Conservation (phyloP, 2,797 vertebrate genomes). For the Acrossocheilus fasciatus region DNA sequence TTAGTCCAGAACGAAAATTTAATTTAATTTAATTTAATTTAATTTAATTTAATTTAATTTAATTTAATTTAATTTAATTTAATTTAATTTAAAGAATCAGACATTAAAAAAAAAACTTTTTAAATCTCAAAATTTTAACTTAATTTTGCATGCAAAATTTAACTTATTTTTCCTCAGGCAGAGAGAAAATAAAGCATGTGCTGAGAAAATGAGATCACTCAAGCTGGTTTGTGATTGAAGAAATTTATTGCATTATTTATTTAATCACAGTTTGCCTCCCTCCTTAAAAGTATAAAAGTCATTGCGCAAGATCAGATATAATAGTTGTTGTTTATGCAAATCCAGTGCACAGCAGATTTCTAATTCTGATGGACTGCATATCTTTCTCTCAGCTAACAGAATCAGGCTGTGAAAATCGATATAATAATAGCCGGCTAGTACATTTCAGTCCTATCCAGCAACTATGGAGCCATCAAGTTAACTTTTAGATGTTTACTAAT, state of each 20-base stretch:
- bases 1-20: neutral
- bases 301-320: neutral
- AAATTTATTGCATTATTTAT: neutral
- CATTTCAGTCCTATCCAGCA: neutral
- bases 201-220: neutral
- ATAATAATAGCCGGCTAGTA: neutral
- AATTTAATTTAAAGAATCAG: no score
- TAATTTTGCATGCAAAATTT: no score
- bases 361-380: neutral
- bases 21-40: no score
- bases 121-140: neutral
- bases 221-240: neutral
- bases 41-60: no score
- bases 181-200: neutral
- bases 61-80: no score
- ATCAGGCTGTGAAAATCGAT: neutral
- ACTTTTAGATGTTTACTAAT: neutral
- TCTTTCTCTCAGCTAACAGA: constrained; percentile 1
- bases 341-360: neutral
- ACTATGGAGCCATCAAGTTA: neutral
- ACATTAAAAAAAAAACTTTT: neutral
- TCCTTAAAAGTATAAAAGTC: neutral
- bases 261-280: neutral
- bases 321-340: neutral
- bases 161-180: neutral